These are phyloP conservation scores for Pomacea canaliculata DNA, from an alignment of 2,888 invertebrate genomes.

Conservation along the genomic window DNA sequence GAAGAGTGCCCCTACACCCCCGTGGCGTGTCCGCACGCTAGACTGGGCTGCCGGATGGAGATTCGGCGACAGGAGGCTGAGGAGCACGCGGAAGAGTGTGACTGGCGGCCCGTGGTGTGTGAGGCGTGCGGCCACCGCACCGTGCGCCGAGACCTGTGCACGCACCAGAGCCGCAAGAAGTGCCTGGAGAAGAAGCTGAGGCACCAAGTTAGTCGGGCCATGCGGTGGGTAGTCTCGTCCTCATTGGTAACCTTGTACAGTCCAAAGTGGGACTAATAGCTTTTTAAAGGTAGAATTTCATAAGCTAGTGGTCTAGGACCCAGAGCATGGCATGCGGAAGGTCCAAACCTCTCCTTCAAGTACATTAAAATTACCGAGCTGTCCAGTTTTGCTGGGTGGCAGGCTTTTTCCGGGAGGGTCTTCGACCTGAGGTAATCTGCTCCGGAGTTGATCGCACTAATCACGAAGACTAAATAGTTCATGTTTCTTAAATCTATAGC, in stretches of 20 bases:
- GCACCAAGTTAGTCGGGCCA: constrained; percentile 49
- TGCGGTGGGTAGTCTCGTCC: constrained; percentile 25
- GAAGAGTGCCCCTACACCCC: constrained; percentile 50
- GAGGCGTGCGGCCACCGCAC: constrained; percentile 52
- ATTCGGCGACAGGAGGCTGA: constrained; percentile 43
- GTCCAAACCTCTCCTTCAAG: no score
- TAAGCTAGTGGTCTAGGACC: no score
- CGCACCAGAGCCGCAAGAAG: constrained; percentile 50
- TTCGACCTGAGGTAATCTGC: no score
- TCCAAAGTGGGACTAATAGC: neutral
- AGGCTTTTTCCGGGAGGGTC: no score
- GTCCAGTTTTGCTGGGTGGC: no score
- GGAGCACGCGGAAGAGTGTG: constrained; percentile 50
- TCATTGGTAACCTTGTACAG: neutral
- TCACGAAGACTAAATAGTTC: no score
- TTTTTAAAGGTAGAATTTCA: no score
- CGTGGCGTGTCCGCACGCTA: constrained; percentile 41
- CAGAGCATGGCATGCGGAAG: no score
- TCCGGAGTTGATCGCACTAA: no score
- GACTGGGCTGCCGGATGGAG: constrained; percentile 46
- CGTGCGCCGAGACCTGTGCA: constrained; percentile 48
- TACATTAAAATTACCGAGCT: no score
- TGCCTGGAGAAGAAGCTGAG: constrained; percentile 55
- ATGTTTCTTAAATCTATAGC: no score
- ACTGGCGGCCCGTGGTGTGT: constrained; percentile 46